A percentile compares a stretch with the other conserved stretches of the same genome.
These are phyloP conservation scores for Auanema freiburgensis DNA, from an alignment of 2,888 invertebrate species.

Conservation along the genomic window DNA sequence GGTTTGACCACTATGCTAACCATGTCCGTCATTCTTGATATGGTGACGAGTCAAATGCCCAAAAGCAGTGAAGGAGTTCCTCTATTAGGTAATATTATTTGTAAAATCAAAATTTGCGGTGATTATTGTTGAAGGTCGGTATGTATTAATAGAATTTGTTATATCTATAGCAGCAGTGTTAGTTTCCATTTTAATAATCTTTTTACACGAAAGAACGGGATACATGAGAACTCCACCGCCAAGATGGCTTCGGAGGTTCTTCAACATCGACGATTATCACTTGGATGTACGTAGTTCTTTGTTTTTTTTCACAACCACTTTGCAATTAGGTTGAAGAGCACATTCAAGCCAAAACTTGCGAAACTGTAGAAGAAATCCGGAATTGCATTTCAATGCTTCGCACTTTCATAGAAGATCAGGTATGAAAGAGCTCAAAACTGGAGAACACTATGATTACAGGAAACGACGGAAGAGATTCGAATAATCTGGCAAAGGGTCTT, in stretches of 20 bases:
- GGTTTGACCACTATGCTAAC: constrained; percentile 53
- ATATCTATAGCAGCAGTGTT: constrained; percentile 44
- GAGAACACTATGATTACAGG: constrained; percentile 12
- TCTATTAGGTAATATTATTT: constrained; percentile 28
- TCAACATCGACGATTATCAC: constrained; percentile 24
- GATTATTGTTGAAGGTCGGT: constrained; percentile 31
- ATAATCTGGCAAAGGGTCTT: constrained; percentile 50
- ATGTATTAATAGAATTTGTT: constrained; percentile 44
- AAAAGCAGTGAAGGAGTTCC: constrained; percentile 49
- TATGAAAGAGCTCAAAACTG: constrained; percentile 4
- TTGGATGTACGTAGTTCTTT: constrained; percentile 24
- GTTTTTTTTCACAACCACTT: not conserved
- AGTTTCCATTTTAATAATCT: constrained; percentile 45
- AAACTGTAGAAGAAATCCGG: constrained; percentile 42
- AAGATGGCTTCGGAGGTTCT: constrained; percentile 33
- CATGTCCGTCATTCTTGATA: constrained; percentile 52
- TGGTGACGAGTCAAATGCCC: constrained; percentile 51
- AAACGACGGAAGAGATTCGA: constrained; percentile 33
- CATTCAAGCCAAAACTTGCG: constrained; percentile 36
- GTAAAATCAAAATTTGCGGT: not conserved
- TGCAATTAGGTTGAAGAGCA: constrained; percentile 39
- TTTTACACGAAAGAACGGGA: constrained; percentile 43
- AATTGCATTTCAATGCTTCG: constrained; percentile 42
- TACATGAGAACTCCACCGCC: constrained; percentile 40
- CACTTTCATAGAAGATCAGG: constrained; percentile 38